A percentile compares a stretch with the other conserved stretches of the same genome.
Conservation (phyloP, 2,113 vertebrate genomes). For the Colistium nudipinnis region DNA sequence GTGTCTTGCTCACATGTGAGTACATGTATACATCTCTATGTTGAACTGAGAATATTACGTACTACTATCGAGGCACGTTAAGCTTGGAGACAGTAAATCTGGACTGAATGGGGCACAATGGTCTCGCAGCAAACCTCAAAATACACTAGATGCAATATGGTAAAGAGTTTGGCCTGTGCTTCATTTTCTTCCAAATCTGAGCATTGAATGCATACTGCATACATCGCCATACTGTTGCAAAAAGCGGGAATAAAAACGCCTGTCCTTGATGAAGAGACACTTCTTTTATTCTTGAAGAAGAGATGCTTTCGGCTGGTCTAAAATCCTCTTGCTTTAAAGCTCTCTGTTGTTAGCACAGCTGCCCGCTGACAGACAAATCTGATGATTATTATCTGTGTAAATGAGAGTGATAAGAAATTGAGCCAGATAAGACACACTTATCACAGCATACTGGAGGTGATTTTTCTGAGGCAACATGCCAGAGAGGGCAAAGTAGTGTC, state of each 20-base stretch:
- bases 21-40: not conserved
- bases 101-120: constrained; percentile 8
- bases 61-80: not conserved
- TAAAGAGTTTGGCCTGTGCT: constrained; percentile 2
- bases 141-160: constrained; percentile 18
- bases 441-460: constrained; percentile 45
- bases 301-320: no score
- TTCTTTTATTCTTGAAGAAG: no score
- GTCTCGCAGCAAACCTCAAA: constrained; percentile 7
- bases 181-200: no score
- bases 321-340: not conserved
- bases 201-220: no score
- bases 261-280: not conserved
- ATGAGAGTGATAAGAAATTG: constrained; percentile 51
- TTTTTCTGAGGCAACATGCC: constrained; percentile 53
- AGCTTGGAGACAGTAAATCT: not conserved
- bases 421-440: constrained; percentile 61
- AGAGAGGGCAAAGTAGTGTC: constrained; percentile 40
- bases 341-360: constrained; percentile 26
- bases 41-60: not conserved
- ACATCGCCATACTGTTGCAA: no score
- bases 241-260: not conserved
- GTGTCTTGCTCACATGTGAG: not conserved
- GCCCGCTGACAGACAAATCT: constrained; percentile 27
- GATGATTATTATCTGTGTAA: constrained; percentile 58